phyloP scores from a whole-genome alignment of 2,113 vertebrate species.

The Physeter macrocephalus region DNA sequence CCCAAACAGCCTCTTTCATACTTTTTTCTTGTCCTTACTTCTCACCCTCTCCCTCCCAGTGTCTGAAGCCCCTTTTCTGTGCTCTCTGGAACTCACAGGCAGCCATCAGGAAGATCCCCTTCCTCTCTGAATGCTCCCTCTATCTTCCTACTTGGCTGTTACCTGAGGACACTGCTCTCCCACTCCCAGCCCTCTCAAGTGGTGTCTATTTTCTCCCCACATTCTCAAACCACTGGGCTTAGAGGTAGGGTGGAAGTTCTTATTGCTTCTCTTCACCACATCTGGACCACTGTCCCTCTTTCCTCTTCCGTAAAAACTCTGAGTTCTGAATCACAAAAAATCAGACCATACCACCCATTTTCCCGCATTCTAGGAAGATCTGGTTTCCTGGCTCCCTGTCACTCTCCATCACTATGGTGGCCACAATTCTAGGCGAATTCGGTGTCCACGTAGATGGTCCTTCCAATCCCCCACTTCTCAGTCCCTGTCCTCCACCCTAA shows the following conservation, averaged over 20 bases:
- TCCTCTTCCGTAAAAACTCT: neutral
- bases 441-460: neutral
- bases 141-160: neutral
- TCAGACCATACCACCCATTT: neutral
- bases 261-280: neutral
- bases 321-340: neutral
- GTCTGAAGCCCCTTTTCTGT: neutral
- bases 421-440: neutral
- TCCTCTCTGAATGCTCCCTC: neutral
- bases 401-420: neutral
- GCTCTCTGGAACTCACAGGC: neutral
- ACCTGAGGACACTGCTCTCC: neutral
- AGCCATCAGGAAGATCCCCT: neutral
- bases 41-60: neutral
- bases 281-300: neutral
- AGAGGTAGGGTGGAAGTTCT: neutral
- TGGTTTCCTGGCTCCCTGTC: neutral
- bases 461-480: neutral
- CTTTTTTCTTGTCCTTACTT: neutral
- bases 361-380: neutral
- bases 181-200: neutral
- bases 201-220: neutral
- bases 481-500: neutral
- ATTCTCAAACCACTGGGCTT: neutral
- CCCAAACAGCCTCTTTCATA: neutral